Evolutionary conservation across 2,113 vertebrate genomes (phyloP), one percentile per base, ranked within the genome.

Genomic region (Prochilodus magdalenae): DNA sequence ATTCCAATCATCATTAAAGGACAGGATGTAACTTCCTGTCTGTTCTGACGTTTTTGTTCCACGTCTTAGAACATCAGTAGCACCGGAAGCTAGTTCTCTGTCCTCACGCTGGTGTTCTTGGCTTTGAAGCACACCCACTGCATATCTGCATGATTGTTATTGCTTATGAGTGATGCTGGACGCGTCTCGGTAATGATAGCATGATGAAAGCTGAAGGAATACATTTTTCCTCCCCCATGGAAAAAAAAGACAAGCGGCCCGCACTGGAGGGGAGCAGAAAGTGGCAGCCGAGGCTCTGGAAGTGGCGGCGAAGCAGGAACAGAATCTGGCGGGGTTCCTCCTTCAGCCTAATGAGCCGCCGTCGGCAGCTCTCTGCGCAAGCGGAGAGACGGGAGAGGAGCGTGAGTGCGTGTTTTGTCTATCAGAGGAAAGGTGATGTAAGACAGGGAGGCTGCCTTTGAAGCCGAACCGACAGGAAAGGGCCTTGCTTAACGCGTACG

Each of bases 381-480:
- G 16, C 20, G 22, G 66, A 20, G 66, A 70, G 66, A 70, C 66
- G 24, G 66, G 57, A 60, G 57, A 26, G 18, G 20, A 55, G 53
- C 20, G 18, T 1, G 53, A 55, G 53, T 22, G 57, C 57, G 10
- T 14, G 66, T n/a, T 44, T 22, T 27, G 36, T 70, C 66, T 70
- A 70, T 70, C 66, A 70, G 66, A 70, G 66, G 66, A 70, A 60
- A 40, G 66, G 66, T 44, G 66, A 69, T 69, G 66, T 69, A 40
- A 69, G 36, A 44, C 36, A 22, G 33, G 7, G 66, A 44, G 33
- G 66, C 30, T 69, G 36, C 24, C 66, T 70, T 44, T 70, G 66
- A 70, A 70, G 33, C 66, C 11, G 33, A 44, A 44, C 22, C n/a
- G 66, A 70, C 66, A 44, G 66, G 33, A 22, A 24, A 70, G 66